Evolutionary conservation across 2,113 vertebrate species (phyloP).

Genomic region (Embiotoca jacksoni): DNA sequence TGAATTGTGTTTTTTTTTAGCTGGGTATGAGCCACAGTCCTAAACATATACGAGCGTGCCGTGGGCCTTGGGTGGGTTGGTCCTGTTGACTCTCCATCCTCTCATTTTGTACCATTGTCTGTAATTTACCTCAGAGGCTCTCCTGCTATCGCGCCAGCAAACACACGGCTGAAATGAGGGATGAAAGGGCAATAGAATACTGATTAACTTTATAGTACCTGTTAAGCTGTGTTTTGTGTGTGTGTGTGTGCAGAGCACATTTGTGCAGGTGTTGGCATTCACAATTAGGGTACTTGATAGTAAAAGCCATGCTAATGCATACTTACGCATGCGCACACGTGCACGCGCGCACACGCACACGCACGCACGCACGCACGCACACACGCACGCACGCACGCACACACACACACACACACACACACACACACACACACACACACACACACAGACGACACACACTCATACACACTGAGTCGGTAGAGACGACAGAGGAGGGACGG

Average conservation of each 20-base stretch:
- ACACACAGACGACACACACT: constrained; percentile 26
- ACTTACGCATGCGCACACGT: not conserved
- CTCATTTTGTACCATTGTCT: constrained; percentile 57
- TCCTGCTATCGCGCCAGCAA: constrained; percentile 44
- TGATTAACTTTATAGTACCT: constrained; percentile 53
- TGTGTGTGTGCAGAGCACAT: constrained; percentile 7
- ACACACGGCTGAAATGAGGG: constrained; percentile 42
- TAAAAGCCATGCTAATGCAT: constrained; percentile 11
- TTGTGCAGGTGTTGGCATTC: constrained; percentile 27
- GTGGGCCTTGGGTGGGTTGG: constrained; percentile 4
- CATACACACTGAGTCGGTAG: constrained; percentile 13
- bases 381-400: too few species aligned
- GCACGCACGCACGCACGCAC: not conserved
- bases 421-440: not conserved
- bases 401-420: constrained; percentile 11
- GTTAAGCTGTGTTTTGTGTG: constrained; percentile 43
- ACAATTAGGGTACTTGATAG: constrained; percentile 12
- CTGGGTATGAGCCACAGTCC: not conserved
- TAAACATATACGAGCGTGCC: not conserved
- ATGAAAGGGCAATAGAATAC: constrained; percentile 54
- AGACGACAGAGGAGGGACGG: constrained; percentile 64
- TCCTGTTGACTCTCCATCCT: constrained; percentile 52
- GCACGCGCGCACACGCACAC: too few species aligned
- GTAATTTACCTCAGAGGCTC: constrained; percentile 61
- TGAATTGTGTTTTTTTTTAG: constrained; percentile 4